A percentile compares a stretch with the other conserved stretches of the same genome.
Evolutionary conservation across 1,140 invertebrate genomes (phyloP).

Genomic region (Vanessa atalanta): DNA sequence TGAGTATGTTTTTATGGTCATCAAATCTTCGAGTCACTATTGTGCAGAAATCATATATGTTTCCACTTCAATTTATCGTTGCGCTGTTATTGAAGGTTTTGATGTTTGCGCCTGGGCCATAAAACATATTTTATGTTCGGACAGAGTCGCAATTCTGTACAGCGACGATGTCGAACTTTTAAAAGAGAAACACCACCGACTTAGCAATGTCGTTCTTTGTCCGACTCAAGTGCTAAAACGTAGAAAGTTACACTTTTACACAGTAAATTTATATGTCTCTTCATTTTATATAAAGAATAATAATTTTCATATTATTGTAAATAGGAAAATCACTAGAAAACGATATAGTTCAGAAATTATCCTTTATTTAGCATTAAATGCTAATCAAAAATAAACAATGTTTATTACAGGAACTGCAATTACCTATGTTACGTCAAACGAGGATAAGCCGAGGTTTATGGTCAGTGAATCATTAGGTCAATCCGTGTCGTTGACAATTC

Average conservation of each 20-base stretch:
- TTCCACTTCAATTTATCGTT: slow-evolving; percentile 60
- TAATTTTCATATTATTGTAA: slow-evolving; percentile 15
- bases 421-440: slow-evolving; percentile 62
- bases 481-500: slow-evolving; percentile 72
- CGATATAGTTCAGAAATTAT: slow-evolving; percentile 28
- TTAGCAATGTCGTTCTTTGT: slow-evolving; percentile 60
- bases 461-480: slow-evolving; percentile 77
- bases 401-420: slow-evolving; percentile 39
- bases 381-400: slow-evolving; percentile 29
- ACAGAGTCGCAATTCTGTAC: slow-evolving; percentile 56
- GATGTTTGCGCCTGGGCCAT: slow-evolving; percentile 66
- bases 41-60: slow-evolving; percentile 30
- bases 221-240: slow-evolving; percentile 62
- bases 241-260: slow-evolving; percentile 68
- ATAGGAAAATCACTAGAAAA: slow-evolving; percentile 18
- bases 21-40: slow-evolving; percentile 26
- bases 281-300: slow-evolving; percentile 22
- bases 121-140: slow-evolving; percentile 77
- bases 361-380: slow-evolving; percentile 22
- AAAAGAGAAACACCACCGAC: slow-evolving; percentile 63
- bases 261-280: slow-evolving; percentile 10
- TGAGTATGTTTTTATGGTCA: slow-evolving; percentile 23
- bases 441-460: slow-evolving; percentile 71
- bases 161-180: slow-evolving; percentile 63
- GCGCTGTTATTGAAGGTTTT: slow-evolving; percentile 67